phyloP scores from a whole-genome alignment of 1,140 invertebrate genomes.

The Lerema accius region DNA sequence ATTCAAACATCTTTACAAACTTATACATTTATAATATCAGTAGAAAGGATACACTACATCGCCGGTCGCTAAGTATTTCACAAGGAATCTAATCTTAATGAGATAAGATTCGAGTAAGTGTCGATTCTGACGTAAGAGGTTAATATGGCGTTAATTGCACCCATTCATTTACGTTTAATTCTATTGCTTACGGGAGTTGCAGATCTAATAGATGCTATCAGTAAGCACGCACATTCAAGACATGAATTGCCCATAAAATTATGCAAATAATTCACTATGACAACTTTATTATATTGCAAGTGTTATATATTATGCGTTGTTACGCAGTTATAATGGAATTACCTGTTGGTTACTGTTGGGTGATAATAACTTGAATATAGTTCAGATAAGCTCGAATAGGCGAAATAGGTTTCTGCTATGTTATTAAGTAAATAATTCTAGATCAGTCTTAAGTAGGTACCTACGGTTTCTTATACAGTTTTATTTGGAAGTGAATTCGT shows the following conservation, averaged over 20 bases:
- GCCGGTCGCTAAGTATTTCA: background rate
- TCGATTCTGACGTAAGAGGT: slow-evolving; percentile 28
- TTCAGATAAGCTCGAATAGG: too few relatives aligned
- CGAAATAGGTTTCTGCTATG: too few relatives aligned
- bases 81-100: slow-evolving; percentile 20
- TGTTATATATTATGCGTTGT: slow-evolving; percentile 1
- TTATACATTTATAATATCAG: too few relatives aligned
- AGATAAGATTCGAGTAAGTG: slow-evolving; percentile 2
- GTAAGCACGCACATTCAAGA: slow-evolving; percentile 25
- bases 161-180: slow-evolving; percentile 36
- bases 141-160: slow-evolving; percentile 42
- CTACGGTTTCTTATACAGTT: too few relatives aligned
- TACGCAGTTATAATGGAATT: background rate
- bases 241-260: slow-evolving; percentile 42
- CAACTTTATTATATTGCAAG: slow-evolving; percentile 18
- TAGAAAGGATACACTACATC: background rate
- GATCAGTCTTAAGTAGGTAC: too few relatives aligned
- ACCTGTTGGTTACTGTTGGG: background rate
- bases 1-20: too few relatives aligned
- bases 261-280: slow-evolving; percentile 40
- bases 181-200: slow-evolving; percentile 4
- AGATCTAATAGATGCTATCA: slow-evolving; percentile 24
- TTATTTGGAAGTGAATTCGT: too few relatives aligned
- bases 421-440: too few relatives aligned
- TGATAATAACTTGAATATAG: too few relatives aligned